Conservation (phyloP, 2,797 vertebrate genomes). For the Mus minutoides region DNA sequence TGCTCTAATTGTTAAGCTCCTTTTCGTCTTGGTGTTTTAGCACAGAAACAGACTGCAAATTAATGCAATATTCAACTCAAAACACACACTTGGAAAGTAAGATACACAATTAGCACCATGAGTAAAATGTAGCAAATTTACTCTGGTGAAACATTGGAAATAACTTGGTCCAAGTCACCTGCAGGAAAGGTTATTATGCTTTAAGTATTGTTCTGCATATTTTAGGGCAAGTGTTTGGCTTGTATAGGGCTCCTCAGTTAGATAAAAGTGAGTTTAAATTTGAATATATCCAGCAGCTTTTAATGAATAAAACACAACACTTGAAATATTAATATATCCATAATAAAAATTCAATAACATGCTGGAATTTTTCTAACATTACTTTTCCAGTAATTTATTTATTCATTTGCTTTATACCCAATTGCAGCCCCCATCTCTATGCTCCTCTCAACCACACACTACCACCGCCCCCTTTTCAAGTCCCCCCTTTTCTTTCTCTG, state of each 20-base stretch:
- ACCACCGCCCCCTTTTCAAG: not conserved
- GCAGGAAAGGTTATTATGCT: not conserved
- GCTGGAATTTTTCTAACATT: conserved; percentile 1
- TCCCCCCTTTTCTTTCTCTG: not conserved
- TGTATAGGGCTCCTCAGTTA: not conserved
- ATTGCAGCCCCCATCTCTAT: not conserved
- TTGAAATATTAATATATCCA: not conserved
- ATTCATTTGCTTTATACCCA: not conserved
- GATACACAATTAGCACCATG: not conserved
- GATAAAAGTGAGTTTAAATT: not conserved
- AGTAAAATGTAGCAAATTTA: not conserved
- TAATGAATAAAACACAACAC: conserved; percentile 24
- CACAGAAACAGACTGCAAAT: not conserved
- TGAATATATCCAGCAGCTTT: not conserved
- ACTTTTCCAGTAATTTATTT: not conserved
- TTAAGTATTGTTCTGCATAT: not conserved
- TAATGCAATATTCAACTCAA: not conserved
- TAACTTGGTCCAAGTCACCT: not conserved
- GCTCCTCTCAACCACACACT: not conserved
- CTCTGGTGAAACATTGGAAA: not conserved
- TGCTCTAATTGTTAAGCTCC: not conserved
- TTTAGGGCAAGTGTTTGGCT: not conserved
- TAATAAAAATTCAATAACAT: conserved; percentile 1
- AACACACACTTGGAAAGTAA: not conserved
- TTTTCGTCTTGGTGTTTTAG: not conserved